Base-by-base conservation (phyloP, 2,797 vertebrate genomes). In the Syngnathus acus region DNA sequence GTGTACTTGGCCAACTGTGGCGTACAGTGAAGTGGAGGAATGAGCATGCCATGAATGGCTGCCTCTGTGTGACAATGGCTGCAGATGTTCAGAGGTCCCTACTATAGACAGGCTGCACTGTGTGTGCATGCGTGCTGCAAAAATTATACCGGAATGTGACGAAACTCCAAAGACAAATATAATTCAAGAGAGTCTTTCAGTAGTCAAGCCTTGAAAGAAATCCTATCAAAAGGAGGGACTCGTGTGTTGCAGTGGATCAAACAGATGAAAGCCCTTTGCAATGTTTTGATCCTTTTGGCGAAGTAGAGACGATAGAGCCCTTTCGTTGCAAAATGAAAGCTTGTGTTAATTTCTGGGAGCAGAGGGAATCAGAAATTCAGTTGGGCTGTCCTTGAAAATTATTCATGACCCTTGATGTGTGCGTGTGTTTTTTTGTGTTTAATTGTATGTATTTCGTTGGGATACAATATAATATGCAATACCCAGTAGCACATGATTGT, bases 91-190 rank as follows among this genome's bases (percentile, higher is more conserved):
- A 85, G 81, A 82, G 82, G 82, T 86, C 80, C 73, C 73, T 53
- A 75, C 73, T 64, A 50, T 61, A 68, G 80, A 76, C 78, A 64
- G 68, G 70, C 71, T 62, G 68, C 64, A 40, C 45, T 53, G 53
- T 67, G 51, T 64, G 50, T 70, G 70, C 67, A 65, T 68, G 68
- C 62, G 75, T 64, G 78, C 81, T 78, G 81, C 26, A 85, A 78
- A 87, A 88, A 90, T 89, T 82, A 88, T 85, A 69, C 74, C 84
- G 87, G 88, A 90, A 90, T 90, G 82, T 78, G 80, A 81, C 82
- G 85, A 90, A 78, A 67, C 80, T 77, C 87, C 86, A 87, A 86
- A 89, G 87, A 89, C 80, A 78, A 87, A 90, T 83, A 65, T 60
- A 84, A 74, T 87, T 87, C 76, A 83, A 67, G 76, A 79, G 72